Percentiles rank a stretch among this genome's conserved stretches.
These are phyloP conservation scores for Gallirallus australis DNA, from an alignment of 2,797 vertebrate genomes.

Conservation along the genomic window DNA sequence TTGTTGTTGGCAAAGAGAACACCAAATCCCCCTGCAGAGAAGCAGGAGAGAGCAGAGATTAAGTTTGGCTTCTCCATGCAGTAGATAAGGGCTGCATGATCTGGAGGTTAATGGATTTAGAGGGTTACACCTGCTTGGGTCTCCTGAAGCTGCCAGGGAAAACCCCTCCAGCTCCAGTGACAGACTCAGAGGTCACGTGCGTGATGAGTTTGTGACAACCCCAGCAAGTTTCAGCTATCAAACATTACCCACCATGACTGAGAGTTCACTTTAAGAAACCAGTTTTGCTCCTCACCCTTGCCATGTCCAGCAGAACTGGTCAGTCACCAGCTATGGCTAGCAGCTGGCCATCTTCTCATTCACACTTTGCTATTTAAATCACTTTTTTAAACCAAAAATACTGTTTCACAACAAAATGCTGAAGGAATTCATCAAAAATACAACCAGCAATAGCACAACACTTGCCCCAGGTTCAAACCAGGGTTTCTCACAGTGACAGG, in stretches of 20 bases:
- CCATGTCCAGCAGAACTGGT: not conserved
- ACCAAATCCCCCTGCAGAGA: not conserved
- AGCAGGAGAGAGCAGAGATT: not conserved
- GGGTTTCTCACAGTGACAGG: not conserved
- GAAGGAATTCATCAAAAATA: not conserved
- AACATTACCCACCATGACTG: not conserved
- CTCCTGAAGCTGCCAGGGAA: not conserved
- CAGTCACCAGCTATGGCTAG: not conserved
- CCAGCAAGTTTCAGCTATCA: not conserved
- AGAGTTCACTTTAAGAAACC: not conserved
- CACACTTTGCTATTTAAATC: not conserved
- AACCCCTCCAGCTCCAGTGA: not conserved
- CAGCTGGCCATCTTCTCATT: not conserved
- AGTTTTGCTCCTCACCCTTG: not conserved
- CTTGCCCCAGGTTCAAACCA: not conserved
- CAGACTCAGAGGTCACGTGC: fast-evolving
- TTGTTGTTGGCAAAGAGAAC: not conserved
- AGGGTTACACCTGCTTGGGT: fast-evolving
- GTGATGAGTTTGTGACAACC: fast-evolving
- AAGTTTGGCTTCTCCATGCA: not conserved
- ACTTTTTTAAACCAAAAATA: not conserved
- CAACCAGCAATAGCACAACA: not conserved
- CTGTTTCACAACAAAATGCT: not conserved
- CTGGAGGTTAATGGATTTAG: not conserved
- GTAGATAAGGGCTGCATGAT: not conserved